Percentiles rank a stretch among this genome's conserved stretches.
These are phyloP conservation scores for Botia almorhae DNA, from an alignment of 2,797 vertebrate genomes.

Conservation along the genomic window DNA sequence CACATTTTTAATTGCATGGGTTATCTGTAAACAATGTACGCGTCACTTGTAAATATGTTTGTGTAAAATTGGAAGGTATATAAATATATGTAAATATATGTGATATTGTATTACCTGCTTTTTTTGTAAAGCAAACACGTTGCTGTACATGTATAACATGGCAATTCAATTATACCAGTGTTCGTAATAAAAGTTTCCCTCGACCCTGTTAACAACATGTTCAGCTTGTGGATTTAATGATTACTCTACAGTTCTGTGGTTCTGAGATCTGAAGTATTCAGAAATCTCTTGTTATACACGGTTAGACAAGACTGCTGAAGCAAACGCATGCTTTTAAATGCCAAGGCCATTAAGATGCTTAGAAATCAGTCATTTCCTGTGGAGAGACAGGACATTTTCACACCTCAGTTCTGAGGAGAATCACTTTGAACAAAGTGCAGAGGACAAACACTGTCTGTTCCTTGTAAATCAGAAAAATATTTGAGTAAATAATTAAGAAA, in stretches of 20 bases:
- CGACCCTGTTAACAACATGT: slow-evolving; percentile 63
- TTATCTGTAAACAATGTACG: slow-evolving; percentile 88
- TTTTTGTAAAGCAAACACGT: slow-evolving; percentile 99
- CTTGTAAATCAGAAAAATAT: neutral
- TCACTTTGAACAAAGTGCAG: too few relatives aligned
- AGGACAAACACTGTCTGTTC: too few relatives aligned
- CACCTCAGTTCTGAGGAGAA: too few relatives aligned
- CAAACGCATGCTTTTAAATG: too few relatives aligned
- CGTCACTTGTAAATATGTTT: slow-evolving; percentile 98
- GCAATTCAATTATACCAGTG: slow-evolving; percentile 94
- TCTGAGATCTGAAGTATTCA: too few relatives aligned
- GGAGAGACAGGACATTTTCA: too few relatives aligned
- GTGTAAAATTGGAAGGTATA: slow-evolving; percentile 99
- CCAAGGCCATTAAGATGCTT: too few relatives aligned
- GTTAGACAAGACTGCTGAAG: too few relatives aligned
- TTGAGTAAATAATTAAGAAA: neutral
- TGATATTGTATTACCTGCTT: slow-evolving; percentile 99
- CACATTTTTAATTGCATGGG: slow-evolving; percentile 78
- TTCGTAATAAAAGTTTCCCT: slow-evolving; percentile 95
- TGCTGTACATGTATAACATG: slow-evolving; percentile 99
- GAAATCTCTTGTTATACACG: too few relatives aligned
- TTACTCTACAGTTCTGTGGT: neutral
- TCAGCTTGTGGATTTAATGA: neutral
- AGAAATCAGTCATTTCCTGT: too few relatives aligned
- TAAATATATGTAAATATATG: slow-evolving; percentile 99